Conservation (phyloP, 1,140 invertebrate species). For the Coptotermes formosanus region DNA sequence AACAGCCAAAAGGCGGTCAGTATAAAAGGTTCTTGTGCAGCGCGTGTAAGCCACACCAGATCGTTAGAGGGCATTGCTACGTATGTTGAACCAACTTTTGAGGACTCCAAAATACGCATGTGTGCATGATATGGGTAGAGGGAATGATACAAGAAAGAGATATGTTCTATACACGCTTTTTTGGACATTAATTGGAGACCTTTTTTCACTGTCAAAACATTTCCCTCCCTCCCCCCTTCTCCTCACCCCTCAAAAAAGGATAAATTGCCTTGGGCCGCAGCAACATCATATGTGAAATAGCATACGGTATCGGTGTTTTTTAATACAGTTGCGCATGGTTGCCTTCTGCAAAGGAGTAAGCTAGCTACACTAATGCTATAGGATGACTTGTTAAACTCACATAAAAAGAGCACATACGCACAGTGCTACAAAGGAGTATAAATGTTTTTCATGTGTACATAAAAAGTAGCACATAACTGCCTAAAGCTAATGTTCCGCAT, state of each 20-base stretch:
- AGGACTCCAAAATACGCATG: not conserved
- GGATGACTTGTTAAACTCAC: constrained; percentile 4
- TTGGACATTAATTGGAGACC: constrained; percentile 14
- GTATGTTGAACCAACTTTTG: constrained; percentile 4
- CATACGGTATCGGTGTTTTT: not conserved
- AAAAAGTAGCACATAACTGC: constrained; percentile 3
- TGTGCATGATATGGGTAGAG: constrained; percentile 7
- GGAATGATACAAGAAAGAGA: not conserved
- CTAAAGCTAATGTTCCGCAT: not conserved
- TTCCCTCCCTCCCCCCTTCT: not conserved
- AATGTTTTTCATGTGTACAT: not conserved
- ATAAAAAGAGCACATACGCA: not conserved
- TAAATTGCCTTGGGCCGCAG: constrained; percentile 8
- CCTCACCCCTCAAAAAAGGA: not conserved
- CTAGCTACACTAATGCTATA: not conserved
- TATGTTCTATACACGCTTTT: not conserved
- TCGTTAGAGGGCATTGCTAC: not conserved
- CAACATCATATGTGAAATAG: not conserved
- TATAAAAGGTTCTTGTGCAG: no score
- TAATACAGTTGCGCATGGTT: not conserved
- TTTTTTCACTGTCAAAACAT: constrained; percentile 19
- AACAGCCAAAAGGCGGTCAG: no score
- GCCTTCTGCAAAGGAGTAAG: constrained; percentile 14
- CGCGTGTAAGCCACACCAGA: not conserved
- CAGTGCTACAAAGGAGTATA: constrained; percentile 11